These are phyloP conservation scores for Melanotaenia trifasciata DNA, from an alignment of 2,797 vertebrate species.

Conservation along the genomic window DNA sequence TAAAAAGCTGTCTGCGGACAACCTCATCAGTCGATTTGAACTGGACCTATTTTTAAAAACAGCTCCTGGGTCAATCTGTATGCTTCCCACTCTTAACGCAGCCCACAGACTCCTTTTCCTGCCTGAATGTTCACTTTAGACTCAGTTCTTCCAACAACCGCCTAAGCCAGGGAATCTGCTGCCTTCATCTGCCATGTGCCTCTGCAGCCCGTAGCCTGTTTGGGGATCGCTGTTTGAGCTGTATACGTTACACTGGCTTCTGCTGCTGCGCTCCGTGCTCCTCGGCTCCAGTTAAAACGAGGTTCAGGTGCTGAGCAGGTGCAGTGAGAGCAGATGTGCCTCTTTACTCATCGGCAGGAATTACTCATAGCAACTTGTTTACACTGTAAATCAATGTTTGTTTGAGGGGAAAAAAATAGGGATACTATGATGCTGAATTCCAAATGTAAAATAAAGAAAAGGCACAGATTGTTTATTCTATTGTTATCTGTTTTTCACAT, in stretches of 20 bases:
- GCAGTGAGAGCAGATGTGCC: conserved; percentile 62
- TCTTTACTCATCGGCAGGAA: conserved; percentile 59
- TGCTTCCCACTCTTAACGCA: conserved; percentile 39
- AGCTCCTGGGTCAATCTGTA: conserved; percentile 39
- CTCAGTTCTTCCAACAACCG: conserved; percentile 48
- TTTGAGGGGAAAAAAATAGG: conserved; percentile 24
- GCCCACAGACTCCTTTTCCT: conserved; percentile 37
- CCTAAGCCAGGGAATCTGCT: conserved; percentile 60
- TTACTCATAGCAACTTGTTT: conserved; percentile 63
- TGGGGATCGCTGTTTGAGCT: conserved; percentile 39
- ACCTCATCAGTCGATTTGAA: conserved; percentile 46
- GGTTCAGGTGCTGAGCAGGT: conserved; percentile 76
- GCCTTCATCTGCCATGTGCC: conserved; percentile 62
- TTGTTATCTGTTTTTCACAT: neutral
- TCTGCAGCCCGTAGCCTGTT: conserved; percentile 52
- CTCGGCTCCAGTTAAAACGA: conserved; percentile 55
- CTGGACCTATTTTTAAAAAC: conserved; percentile 22
- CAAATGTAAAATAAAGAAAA: neutral
- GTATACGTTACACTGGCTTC: conserved; percentile 50
- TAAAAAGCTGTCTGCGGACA: conserved; percentile 40
- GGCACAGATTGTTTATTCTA: neutral
- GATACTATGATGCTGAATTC: conserved; percentile 23
- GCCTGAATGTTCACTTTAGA: conserved; percentile 33
- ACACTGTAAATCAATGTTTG: conserved; percentile 61
- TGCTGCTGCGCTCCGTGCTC: conserved; percentile 46